Evolutionary conservation across 2,888 invertebrate genomes (phyloP).

Genomic region (Crematogaster levior): DNA sequence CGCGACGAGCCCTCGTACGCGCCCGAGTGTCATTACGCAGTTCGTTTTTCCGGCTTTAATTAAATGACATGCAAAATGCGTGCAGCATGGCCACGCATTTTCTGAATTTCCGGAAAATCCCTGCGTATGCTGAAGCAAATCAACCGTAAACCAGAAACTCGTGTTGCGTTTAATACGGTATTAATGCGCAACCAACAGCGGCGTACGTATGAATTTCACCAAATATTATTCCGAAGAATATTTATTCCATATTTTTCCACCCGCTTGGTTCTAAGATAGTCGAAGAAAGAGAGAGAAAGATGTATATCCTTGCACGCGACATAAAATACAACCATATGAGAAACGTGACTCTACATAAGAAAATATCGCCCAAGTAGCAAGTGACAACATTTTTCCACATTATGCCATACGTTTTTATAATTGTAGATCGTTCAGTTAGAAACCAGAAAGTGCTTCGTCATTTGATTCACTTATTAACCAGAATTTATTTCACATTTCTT

Average conservation of each 20-base stretch:
- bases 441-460: not conserved
- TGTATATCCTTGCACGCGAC: not conserved
- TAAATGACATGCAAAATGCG: slow-evolving; percentile 71
- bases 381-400: not conserved
- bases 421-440: not conserved
- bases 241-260: too few relatives aligned
- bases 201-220: not conserved
- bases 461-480: not conserved
- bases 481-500: not conserved
- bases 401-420: slow-evolving; percentile 1
- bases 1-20: slow-evolving; percentile 53
- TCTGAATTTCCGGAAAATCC: slow-evolving; percentile 54
- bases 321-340: not conserved
- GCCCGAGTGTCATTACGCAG: slow-evolving; percentile 71
- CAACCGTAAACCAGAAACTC: slow-evolving; percentile 66
- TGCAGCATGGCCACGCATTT: slow-evolving; percentile 50
- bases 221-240: not conserved
- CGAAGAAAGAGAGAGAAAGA: not conserved
- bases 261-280: not conserved
- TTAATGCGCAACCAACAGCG: slow-evolving; percentile 20
- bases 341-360: not conserved
- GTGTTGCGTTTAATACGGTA: slow-evolving; percentile 17
- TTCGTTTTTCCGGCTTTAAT: slow-evolving; percentile 74
- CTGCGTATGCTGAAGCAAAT: slow-evolving; percentile 48
- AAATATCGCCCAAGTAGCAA: not conserved